These are phyloP conservation scores for Euplexia lucipara DNA, from an alignment of 2,888 invertebrate species.

Conservation along the genomic window DNA sequence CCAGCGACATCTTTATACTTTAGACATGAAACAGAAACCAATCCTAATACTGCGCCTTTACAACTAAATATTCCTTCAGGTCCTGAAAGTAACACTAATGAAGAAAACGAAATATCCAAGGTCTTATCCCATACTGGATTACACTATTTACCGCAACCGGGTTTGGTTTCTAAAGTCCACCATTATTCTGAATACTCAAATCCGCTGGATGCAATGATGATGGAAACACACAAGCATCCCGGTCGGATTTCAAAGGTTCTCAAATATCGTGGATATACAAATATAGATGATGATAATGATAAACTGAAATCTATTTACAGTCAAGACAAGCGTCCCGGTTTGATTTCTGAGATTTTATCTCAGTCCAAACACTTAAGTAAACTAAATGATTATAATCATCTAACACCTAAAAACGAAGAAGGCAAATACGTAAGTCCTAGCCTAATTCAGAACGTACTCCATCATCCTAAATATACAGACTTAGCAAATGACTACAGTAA, in stretches of 20 bases:
- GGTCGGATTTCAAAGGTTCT: background rate
- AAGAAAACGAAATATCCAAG: background rate
- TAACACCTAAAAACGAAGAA: background rate
- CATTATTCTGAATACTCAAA: background rate
- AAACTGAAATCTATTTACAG: background rate
- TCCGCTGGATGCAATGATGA: background rate
- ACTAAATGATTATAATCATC: background rate
- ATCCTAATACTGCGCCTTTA: conserved; percentile 1
- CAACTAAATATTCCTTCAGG: background rate
- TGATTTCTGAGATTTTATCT: background rate
- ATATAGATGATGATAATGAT: background rate
- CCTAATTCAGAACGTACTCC: background rate
- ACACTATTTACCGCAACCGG: background rate
- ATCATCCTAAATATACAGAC: background rate
- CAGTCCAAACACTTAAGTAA: background rate
- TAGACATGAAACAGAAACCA: background rate
- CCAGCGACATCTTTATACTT: conserved; percentile 14
- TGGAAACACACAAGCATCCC: background rate
- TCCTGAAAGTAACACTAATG: background rate
- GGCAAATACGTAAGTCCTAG: background rate
- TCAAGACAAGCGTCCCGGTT: background rate
- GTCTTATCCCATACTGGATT: background rate
- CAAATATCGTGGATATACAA: background rate
- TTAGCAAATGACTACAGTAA: background rate
- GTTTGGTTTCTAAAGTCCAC: background rate